phyloP scores from a whole-genome alignment of 2,888 invertebrate genomes.

The Cacoxenus indagator region DNA sequence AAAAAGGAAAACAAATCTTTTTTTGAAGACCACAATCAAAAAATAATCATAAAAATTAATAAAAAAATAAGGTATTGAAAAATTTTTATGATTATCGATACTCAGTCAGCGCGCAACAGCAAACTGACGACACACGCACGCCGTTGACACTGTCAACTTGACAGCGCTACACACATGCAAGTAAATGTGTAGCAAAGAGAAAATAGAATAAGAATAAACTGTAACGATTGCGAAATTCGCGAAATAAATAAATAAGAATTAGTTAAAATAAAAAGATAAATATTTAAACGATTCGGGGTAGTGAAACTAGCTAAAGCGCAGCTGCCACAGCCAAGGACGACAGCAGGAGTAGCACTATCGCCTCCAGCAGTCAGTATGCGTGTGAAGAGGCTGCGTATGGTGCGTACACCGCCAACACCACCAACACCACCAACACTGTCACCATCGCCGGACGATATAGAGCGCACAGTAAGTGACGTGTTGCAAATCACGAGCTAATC shows the following conservation, averaged over 20 bases:
- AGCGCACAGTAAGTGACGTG: neutral
- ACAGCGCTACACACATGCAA: neutral
- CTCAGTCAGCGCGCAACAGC: conserved; percentile 7
- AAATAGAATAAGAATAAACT: neutral
- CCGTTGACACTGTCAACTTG: neutral
- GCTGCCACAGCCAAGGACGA: conserved; percentile 5
- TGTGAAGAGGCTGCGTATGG: neutral
- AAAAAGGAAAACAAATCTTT: neutral
- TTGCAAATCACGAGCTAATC: neutral
- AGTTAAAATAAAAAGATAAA: too few relatives aligned
- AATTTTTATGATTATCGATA: neutral
- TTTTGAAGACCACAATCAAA: neutral
- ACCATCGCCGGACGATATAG: neutral
- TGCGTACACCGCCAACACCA: conserved; percentile 17
- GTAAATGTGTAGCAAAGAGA: neutral
- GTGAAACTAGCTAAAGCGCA: conserved; percentile 7
- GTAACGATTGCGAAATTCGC: conserved; percentile 2
- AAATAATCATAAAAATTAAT: neutral
- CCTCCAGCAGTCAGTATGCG: neutral
- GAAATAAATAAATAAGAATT: too few relatives aligned
- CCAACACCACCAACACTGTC: neutral
- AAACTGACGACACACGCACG: neutral
- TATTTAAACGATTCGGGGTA: neutral
- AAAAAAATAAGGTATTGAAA: neutral
- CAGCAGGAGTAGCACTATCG: conserved; percentile 1